These are phyloP conservation scores for Cremastinae sp. DNA, from an alignment of 2,888 invertebrate genomes.

Conservation along the genomic window DNA sequence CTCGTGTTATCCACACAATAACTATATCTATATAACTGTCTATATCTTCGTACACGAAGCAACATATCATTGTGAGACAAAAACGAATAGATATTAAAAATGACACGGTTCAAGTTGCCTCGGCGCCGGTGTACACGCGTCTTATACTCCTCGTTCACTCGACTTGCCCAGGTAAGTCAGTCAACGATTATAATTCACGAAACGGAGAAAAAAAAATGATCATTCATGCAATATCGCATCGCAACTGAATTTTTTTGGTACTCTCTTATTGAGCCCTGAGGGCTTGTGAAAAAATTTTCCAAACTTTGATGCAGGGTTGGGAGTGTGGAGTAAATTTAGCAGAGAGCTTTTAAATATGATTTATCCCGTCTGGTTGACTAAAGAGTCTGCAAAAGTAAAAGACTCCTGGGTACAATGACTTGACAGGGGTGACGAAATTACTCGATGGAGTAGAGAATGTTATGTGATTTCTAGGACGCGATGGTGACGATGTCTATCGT, in stretches of 20 bases:
- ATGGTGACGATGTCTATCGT: constrained; percentile 22
- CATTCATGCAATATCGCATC: no score
- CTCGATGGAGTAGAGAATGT: background rate
- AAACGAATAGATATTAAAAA: constrained; percentile 11
- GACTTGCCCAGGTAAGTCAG: constrained; percentile 66
- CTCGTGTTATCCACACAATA: constrained; percentile 18
- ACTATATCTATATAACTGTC: constrained; percentile 6
- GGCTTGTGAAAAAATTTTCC: no score
- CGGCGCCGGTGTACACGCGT: constrained; percentile 44
- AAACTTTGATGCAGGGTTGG: no score
- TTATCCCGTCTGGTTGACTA: no score
- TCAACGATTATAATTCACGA: constrained; percentile 56
- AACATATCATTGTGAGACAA: background rate
- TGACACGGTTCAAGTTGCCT: constrained; percentile 40
- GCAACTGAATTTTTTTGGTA: no score
- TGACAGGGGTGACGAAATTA: background rate
- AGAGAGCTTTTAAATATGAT: no score
- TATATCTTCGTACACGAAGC: constrained; percentile 20
- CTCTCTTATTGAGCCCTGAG: no score
- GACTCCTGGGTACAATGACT: background rate
- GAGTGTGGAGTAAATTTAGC: no score
- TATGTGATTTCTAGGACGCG: constrained; percentile 23
- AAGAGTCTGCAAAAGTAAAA: no score
- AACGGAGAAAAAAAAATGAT: background rate
- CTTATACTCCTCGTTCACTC: constrained; percentile 54